Conservation (phyloP, 2,797 vertebrate genomes). For the Gephyroberyx darwinii region DNA sequence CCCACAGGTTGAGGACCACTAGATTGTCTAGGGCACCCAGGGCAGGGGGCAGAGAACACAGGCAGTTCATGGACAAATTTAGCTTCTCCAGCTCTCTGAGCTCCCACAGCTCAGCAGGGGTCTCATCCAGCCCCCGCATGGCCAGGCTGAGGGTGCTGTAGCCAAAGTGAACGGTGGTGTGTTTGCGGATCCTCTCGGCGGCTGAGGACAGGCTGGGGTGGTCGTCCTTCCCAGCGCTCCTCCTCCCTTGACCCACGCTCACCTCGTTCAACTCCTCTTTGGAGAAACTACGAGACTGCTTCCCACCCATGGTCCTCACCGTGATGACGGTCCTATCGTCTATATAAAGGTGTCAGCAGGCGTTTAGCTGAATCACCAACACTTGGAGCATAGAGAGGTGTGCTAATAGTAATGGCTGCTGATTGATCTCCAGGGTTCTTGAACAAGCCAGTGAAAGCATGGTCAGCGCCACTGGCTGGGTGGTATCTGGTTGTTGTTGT, state of each 20-base stretch:
- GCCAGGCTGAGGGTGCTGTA: constrained; percentile 89
- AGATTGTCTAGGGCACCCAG: constrained; percentile 87
- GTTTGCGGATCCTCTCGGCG: constrained; percentile 77
- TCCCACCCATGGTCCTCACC: constrained; percentile 82
- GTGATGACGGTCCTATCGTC: constrained; percentile 15
- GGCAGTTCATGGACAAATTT: constrained; percentile 90
- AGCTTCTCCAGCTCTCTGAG: constrained; percentile 91
- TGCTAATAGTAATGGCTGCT: constrained; percentile 23
- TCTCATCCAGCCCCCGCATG: constrained; percentile 86
- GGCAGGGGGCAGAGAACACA: constrained; percentile 82
- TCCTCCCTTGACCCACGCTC: constrained; percentile 51
- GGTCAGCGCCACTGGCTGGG: constrained; percentile 16
- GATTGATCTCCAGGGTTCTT: constrained; percentile 41
- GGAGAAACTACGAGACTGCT: constrained; percentile 75
- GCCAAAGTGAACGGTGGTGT: constrained; percentile 80
- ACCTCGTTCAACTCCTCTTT: constrained; percentile 73
- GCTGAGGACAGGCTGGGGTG: constrained; percentile 73
- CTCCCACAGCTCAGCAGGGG: constrained; percentile 90
- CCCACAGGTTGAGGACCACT: constrained; percentile 89
- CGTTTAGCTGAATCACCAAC: constrained; percentile 26
- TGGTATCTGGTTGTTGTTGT: constrained; percentile 4
- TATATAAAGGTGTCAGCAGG: constrained; percentile 36
- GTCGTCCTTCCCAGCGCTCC: constrained; percentile 70
- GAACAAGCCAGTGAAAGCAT: constrained; percentile 37
- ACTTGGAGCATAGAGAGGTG: constrained; percentile 15